These are phyloP conservation scores for Bos taurus DNA, from an alignment of 2,113 vertebrate species.

Conservation along the genomic window ARS-UCD2.0 NC_037333.1:53535001-53535500, in stretches of 20 bases:
- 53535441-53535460: not conserved
- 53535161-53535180: not conserved
- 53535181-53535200: not conserved
- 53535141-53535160: not conserved
- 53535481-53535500: not conserved
- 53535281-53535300: not conserved
- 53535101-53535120: not conserved
- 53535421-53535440: not conserved
- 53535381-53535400: not conserved
- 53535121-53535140: not conserved
- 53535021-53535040: not conserved
- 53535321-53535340: not conserved
- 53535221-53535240: rapidly evolving
- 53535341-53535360: not conserved
- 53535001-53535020: not conserved
- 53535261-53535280: not conserved
- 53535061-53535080: not conserved
- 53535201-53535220: not conserved
- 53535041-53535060: not conserved
- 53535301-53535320: not conserved
- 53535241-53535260: not conserved
- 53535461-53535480: not conserved
- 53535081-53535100: not conserved
- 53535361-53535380: not conserved
- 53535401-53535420: not conserved